These are phyloP conservation scores for Asarcornis scutulata DNA, from an alignment of 2,113 vertebrate species.

Conservation along the genomic window DNA sequence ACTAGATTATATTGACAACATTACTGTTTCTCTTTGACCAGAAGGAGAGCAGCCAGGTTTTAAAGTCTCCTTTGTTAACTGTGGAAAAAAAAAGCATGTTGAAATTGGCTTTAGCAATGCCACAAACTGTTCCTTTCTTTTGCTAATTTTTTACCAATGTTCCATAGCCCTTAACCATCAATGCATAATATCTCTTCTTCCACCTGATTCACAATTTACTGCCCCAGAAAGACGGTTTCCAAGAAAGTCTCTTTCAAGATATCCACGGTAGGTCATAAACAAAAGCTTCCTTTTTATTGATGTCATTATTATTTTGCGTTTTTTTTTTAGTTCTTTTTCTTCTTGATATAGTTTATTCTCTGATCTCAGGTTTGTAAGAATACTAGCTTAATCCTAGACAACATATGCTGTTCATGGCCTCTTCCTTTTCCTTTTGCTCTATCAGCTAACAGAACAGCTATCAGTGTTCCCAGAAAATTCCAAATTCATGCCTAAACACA, in stretches of 20 bases:
- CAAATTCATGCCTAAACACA: background rate
- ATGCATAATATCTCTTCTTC: background rate
- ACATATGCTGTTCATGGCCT: background rate
- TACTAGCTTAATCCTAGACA: background rate
- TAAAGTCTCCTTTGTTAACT: background rate
- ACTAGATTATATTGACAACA: background rate
- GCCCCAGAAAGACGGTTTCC: background rate
- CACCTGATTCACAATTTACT: background rate
- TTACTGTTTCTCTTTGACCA: background rate
- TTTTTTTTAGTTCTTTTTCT: background rate
- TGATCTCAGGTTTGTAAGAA: background rate
- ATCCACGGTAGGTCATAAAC: background rate
- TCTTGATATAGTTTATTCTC: background rate
- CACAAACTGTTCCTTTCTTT: background rate
- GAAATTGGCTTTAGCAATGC: background rate
- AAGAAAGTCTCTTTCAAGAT: background rate
- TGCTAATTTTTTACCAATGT: background rate
- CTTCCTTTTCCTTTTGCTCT: background rate
- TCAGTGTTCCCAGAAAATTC: background rate
- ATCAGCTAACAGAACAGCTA: background rate
- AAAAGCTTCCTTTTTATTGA: background rate
- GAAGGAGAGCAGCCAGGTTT: background rate
- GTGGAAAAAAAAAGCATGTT: background rate
- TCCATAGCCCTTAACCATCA: background rate
- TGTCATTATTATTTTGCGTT: background rate